phyloP scores from a whole-genome alignment of 2,888 invertebrate species.

The Dicycla oo region DNA sequence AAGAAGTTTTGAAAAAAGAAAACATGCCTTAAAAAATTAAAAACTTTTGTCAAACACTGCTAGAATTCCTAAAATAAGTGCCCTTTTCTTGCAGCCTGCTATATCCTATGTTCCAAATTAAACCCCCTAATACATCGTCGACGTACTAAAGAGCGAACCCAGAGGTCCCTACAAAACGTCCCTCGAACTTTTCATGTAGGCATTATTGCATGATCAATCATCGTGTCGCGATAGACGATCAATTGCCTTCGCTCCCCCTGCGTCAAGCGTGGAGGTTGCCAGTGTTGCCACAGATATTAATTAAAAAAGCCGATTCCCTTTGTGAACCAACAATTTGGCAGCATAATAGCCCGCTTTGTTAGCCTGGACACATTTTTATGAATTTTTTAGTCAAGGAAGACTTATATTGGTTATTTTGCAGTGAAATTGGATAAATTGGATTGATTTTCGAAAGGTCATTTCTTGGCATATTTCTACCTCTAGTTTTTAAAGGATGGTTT shows the following conservation, averaged over 20 bases:
- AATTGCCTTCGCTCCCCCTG: conserved; percentile 60
- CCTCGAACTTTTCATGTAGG: conserved; percentile 58
- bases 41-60: not conserved
- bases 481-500: not conserved
- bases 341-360: conserved; percentile 50
- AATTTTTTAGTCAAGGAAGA: conserved; percentile 18
- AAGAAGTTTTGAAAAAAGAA: not conserved
- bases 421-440: not conserved
- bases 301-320: conserved; percentile 56
- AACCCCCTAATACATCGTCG: conserved; percentile 1
- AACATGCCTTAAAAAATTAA: not conserved
- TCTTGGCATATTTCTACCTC: not conserved
- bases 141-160: not conserved
- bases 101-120: not conserved
- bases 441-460: not conserved
- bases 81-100: too few relatives aligned
- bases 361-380: conserved; percentile 28
- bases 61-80: not conserved
- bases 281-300: conserved; percentile 65
- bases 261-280: conserved; percentile 61
- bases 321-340: conserved; percentile 48
- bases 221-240: conserved; percentile 56
- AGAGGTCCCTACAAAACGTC: conserved; percentile 38
- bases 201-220: conserved; percentile 67
- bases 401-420: conserved; percentile 18